These are phyloP conservation scores for Galagoides demidoff DNA, from an alignment of 2,797 vertebrate species.

Conservation along the genomic window DNA sequence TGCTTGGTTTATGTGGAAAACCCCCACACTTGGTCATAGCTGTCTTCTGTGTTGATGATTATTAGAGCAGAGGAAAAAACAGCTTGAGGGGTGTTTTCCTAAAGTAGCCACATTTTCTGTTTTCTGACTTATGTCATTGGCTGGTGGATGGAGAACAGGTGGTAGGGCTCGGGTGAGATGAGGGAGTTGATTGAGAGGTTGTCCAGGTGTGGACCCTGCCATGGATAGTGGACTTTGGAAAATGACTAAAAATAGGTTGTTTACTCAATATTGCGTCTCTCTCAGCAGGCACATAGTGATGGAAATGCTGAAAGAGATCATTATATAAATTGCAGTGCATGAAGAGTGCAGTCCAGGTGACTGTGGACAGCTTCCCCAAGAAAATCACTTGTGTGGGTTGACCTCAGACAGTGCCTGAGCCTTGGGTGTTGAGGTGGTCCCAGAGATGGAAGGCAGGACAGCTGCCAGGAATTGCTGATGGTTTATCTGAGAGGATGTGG, in stretches of 20 bases:
- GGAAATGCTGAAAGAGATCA: slow-evolving; percentile 40
- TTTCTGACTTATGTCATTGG: not conserved
- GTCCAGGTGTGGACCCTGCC: not conserved
- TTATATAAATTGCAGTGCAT: not conserved
- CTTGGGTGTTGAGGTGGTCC: not conserved
- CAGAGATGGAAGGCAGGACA: not conserved
- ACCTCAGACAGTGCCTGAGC: not conserved
- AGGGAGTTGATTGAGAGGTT: not conserved
- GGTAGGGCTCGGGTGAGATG: not conserved
- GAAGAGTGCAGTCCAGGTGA: not conserved
- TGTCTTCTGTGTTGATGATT: not conserved
- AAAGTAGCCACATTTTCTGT: not conserved
- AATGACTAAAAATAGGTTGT: slow-evolving; percentile 77
- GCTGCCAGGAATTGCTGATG: not conserved
- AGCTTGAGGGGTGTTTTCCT: not conserved
- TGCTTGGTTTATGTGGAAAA: not conserved
- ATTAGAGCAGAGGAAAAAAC: not conserved
- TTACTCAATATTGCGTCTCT: slow-evolving; percentile 58
- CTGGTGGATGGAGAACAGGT: not conserved
- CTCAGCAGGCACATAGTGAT: slow-evolving; percentile 13
- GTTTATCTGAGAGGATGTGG: not conserved
- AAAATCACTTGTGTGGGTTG: not conserved
- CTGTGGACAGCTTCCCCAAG: not conserved
- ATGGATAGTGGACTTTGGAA: slow-evolving; percentile 60
- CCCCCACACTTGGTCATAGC: not conserved